These are phyloP conservation scores for Diogma glabrata DNA, from an alignment of 2,888 invertebrate genomes.

Conservation along the genomic window DNA sequence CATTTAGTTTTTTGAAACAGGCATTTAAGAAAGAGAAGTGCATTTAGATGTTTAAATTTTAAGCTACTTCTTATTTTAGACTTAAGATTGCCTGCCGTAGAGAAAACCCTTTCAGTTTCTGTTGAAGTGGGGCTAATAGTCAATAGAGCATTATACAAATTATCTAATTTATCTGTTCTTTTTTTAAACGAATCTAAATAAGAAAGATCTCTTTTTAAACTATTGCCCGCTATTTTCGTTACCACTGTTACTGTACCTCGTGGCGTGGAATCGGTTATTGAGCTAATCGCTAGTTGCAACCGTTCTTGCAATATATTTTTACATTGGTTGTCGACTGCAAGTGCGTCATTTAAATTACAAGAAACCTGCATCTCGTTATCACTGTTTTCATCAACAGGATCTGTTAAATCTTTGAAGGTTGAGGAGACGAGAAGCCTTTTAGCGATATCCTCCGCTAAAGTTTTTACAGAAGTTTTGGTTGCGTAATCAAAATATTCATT, in stretches of 20 bases:
- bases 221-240: not conserved
- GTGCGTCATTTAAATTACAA: slow-evolving; percentile 1
- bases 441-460: slow-evolving; percentile 2
- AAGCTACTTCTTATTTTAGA: too few species aligned
- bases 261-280: slow-evolving; percentile 1
- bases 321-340: not conserved
- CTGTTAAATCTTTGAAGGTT: not conserved
- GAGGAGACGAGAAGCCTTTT: not conserved
- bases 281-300: slow-evolving; percentile 7
- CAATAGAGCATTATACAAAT: too few species aligned
- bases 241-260: not conserved
- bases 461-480: slow-evolving; percentile 1
- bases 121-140: too few species aligned
- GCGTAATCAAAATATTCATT: not conserved
- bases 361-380: slow-evolving; percentile 7
- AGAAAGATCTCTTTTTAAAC: slow-evolving; percentile 1
- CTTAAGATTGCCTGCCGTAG: too few species aligned
- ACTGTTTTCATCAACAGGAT: not conserved
- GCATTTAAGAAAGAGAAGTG: too few species aligned
- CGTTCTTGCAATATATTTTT: slow-evolving; percentile 4
- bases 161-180: too few species aligned
- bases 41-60: too few species aligned
- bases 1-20: too few species aligned
- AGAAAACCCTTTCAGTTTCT: too few species aligned
- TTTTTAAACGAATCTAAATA: slow-evolving; percentile 8